These are phyloP conservation scores for Spatulosminthurus flaviceps DNA, from an alignment of 2,888 invertebrate species.

Conservation along the genomic window DNA sequence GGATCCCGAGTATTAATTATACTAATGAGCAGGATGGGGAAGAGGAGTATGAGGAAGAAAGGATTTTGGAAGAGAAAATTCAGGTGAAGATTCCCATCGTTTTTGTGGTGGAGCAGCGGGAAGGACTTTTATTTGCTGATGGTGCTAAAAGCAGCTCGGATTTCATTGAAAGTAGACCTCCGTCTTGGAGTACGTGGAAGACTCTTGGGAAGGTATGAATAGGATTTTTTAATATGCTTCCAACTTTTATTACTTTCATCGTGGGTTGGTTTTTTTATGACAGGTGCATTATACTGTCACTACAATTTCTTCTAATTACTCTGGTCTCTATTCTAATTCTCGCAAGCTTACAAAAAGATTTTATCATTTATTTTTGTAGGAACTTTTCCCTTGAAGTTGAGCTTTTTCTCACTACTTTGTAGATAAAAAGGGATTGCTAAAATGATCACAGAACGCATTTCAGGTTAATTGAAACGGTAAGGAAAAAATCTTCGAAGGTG, in stretches of 20 bases:
- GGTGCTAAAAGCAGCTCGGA: not conserved
- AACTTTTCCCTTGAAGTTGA: too few relatives aligned
- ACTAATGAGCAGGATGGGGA: not conserved
- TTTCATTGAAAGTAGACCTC: too few relatives aligned
- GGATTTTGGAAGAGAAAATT: not conserved
- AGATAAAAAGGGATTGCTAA: too few relatives aligned
- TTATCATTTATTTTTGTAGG: too few relatives aligned
- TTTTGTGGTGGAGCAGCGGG: slow-evolving; percentile 41
- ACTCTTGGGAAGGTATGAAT: slow-evolving; percentile 44
- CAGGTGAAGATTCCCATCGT: slow-evolving; percentile 26
- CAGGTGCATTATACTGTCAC: too few relatives aligned
- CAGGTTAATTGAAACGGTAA: too few relatives aligned
- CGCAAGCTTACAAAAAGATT: too few relatives aligned
- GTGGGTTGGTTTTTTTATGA: not conserved
- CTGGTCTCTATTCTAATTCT: too few relatives aligned
- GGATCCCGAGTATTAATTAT: not conserved
- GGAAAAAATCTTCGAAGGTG: too few relatives aligned
- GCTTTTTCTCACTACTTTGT: too few relatives aligned
- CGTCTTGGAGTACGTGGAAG: slow-evolving; percentile 25
- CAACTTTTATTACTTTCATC: not conserved
- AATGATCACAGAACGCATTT: too few relatives aligned
- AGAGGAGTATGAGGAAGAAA: not conserved
- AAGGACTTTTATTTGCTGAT: not conserved
- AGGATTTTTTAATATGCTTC: not conserved
- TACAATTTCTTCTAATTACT: too few relatives aligned